Evolutionary conservation across 2,888 invertebrate species (phyloP).

Genomic region (Morinoia aosen): DNA sequence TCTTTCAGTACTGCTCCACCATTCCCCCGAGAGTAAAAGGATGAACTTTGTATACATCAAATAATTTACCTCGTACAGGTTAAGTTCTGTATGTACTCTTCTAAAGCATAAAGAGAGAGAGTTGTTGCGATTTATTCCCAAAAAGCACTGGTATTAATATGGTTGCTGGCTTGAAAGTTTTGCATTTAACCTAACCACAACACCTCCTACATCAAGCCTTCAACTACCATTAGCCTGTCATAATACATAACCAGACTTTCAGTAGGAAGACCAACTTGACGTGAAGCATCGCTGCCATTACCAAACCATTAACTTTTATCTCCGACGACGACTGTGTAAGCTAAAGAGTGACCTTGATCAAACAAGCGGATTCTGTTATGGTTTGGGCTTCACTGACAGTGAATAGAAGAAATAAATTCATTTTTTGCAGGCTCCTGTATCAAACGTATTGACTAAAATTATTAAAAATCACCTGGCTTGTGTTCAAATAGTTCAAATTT

Average conservation of each 20-base stretch:
- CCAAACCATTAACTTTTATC: background rate
- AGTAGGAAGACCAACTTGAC: background rate
- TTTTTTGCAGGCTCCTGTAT: background rate
- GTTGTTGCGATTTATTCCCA: background rate
- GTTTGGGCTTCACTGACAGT: background rate
- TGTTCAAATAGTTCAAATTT: background rate
- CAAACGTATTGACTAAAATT: background rate
- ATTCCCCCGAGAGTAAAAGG: too few relatives aligned
- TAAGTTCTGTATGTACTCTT: too few relatives aligned
- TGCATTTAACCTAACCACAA: background rate
- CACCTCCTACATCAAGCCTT: background rate
- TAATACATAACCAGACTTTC: background rate
- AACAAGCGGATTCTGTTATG: background rate
- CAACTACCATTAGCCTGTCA: background rate
- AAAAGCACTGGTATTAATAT: background rate
- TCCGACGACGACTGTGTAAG: background rate
- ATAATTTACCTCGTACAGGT: too few relatives aligned
- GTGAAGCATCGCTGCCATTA: background rate
- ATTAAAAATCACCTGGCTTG: background rate
- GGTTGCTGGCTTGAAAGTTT: background rate
- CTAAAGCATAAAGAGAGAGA: background rate
- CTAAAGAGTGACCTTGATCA: background rate
- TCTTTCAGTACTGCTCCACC: too few relatives aligned
- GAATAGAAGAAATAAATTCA: background rate
- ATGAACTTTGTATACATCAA: too few relatives aligned